phyloP scores from a whole-genome alignment of 2,113 vertebrate genomes.

The Neofelis nebulosa region DNA sequence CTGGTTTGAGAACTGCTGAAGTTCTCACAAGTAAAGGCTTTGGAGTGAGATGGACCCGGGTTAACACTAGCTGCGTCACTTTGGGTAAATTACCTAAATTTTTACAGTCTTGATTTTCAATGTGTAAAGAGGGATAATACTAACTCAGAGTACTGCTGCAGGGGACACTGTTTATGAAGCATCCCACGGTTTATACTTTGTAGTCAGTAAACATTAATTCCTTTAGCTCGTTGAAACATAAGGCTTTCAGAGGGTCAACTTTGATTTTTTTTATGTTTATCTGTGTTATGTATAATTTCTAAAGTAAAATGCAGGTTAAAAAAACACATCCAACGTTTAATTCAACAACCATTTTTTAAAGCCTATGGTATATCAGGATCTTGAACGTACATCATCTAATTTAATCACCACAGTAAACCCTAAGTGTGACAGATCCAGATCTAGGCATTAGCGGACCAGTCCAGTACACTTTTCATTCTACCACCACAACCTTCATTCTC shows the following conservation, averaged over 20 bases:
- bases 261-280: not conserved
- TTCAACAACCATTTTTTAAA: not conserved
- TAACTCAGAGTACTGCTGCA: not conserved
- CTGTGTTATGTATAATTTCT: constrained; percentile 7
- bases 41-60: not conserved
- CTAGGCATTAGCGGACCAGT: not conserved
- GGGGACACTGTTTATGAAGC: not conserved
- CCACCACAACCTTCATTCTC: not conserved
- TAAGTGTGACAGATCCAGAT: not conserved
- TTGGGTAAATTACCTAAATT: not conserved
- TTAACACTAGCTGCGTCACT: not conserved
- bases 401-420: not conserved
- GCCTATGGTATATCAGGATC: not conserved
- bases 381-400: not conserved
- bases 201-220: not conserved
- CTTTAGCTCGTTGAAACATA: not conserved
- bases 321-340: not conserved
- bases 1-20: not conserved
- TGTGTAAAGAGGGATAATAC: not conserved
- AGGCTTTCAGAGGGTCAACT: not conserved
- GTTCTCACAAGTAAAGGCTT: not conserved
- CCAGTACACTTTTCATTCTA: not conserved
- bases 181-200: not conserved
- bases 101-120: not conserved
- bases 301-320: not conserved